Evolutionary conservation across 2,797 vertebrate species (phyloP).

Genomic region (Falco columbarius): DNA sequence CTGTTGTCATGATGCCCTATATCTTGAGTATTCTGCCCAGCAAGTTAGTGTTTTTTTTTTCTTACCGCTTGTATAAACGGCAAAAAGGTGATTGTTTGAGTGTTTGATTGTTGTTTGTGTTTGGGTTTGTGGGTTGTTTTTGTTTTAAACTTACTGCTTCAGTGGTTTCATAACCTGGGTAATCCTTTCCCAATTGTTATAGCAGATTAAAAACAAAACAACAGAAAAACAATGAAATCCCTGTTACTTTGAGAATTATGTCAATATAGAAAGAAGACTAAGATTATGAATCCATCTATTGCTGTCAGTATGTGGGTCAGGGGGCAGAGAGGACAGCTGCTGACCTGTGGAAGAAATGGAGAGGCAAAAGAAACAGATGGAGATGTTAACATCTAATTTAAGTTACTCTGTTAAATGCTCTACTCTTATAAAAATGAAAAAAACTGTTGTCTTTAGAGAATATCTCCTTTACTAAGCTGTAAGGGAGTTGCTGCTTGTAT

Average conservation of each 20-base stretch:
- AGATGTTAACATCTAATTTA: background rate
- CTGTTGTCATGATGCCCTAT: background rate
- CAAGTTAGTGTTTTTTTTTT: background rate
- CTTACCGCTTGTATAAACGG: background rate
- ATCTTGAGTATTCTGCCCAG: background rate
- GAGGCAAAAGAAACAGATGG: background rate
- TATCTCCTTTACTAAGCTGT: background rate
- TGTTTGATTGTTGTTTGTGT: background rate
- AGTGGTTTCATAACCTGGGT: background rate
- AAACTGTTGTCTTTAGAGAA: background rate
- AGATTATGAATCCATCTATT: background rate
- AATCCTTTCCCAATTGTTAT: background rate
- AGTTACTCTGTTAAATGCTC: background rate
- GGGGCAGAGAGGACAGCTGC: background rate
- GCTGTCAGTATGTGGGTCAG: rapidly evolving
- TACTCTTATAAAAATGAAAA: background rate
- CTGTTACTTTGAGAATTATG: background rate
- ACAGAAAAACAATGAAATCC: background rate
- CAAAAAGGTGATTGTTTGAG: background rate
- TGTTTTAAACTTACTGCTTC: background rate
- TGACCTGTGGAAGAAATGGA: background rate
- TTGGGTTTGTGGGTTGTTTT: background rate
- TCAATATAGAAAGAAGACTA: background rate
- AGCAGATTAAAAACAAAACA: background rate
- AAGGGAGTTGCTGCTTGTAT: background rate